These are phyloP conservation scores for Aspidiotus rigidus DNA, from an alignment of 2,888 invertebrate species.

Conservation along the genomic window DNA sequence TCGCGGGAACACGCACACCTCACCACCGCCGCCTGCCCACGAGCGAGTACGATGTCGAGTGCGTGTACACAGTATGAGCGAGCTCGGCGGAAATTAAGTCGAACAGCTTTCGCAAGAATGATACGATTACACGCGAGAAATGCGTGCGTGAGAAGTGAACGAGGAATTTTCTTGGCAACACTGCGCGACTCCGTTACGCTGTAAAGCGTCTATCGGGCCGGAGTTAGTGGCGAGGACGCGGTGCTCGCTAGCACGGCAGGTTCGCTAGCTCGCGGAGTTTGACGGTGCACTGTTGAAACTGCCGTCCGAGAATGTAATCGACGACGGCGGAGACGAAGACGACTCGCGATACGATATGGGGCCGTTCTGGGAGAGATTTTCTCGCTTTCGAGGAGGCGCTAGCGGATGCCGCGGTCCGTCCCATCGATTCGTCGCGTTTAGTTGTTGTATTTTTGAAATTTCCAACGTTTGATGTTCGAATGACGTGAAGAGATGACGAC, in stretches of 20 bases:
- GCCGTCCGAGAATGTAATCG: no score
- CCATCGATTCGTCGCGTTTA: slow-evolving; percentile 2
- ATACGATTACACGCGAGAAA: no score
- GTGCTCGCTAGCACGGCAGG: no score
- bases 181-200: background rate
- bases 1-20: no score
- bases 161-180: slow-evolving; percentile 1
- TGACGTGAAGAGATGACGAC: no score
- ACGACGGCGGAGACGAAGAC: background rate
- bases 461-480: background rate
- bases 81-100: background rate
- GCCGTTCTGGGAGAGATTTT: slow-evolving; percentile 4
- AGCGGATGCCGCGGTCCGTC: background rate
- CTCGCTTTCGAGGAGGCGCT: background rate
- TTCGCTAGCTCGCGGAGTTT: no score
- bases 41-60: no score
- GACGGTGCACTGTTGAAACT: no score
- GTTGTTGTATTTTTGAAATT: background rate
- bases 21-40: no score
- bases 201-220: background rate
- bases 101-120: slow-evolving; percentile 2
- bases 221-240: no score
- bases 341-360: background rate
- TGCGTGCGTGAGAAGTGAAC: background rate
- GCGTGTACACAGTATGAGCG: no score